A percentile compares a stretch with the other conserved stretches of the same genome.
phyloP scores from a whole-genome alignment of 2,113 vertebrate genomes.

The Turnix velox region DNA sequence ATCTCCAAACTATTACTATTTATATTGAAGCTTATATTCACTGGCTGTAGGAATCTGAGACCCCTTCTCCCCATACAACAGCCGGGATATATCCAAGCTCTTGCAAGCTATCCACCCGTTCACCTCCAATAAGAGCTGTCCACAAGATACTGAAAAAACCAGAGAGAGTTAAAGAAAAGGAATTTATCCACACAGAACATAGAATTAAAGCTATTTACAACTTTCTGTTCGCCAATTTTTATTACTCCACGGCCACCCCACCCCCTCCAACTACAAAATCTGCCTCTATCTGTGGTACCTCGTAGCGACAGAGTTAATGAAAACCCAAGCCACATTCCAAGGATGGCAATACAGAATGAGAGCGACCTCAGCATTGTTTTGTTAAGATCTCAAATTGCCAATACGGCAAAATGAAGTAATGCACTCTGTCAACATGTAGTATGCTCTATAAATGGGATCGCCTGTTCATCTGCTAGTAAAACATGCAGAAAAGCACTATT shows the following conservation, averaged over 20 bases:
- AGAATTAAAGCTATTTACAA: constrained; percentile 20
- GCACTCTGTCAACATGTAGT: constrained; percentile 62
- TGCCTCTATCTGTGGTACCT: not conserved
- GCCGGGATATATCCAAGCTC: constrained; percentile 23
- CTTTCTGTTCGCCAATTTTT: not conserved
- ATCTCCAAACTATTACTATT: constrained; percentile 36
- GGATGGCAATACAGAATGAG: constrained; percentile 62
- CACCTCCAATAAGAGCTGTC: not conserved
- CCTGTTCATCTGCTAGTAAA: constrained; percentile 47
- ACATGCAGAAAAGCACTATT: constrained; percentile 8
- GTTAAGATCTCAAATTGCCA: constrained; percentile 70
- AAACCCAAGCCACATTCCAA: constrained; percentile 64
- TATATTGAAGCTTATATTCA: constrained; percentile 32
- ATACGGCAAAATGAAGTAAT: constrained; percentile 65
- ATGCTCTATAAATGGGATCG: constrained; percentile 46
- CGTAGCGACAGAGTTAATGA: constrained; percentile 60
- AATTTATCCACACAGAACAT: not conserved
- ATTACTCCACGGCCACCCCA: not conserved
- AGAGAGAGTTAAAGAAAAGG: not conserved
- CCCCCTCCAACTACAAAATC: not conserved
- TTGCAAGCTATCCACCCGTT: not conserved
- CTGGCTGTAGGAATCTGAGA: not conserved
- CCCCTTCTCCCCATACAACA: not conserved
- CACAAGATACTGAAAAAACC: not conserved
- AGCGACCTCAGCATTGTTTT: constrained; percentile 66